Percentiles rank a stretch among this genome's conserved stretches.
These are phyloP conservation scores for Peromyscus nudipes DNA, from an alignment of 2,797 vertebrate species.

Conservation along the genomic window DNA sequence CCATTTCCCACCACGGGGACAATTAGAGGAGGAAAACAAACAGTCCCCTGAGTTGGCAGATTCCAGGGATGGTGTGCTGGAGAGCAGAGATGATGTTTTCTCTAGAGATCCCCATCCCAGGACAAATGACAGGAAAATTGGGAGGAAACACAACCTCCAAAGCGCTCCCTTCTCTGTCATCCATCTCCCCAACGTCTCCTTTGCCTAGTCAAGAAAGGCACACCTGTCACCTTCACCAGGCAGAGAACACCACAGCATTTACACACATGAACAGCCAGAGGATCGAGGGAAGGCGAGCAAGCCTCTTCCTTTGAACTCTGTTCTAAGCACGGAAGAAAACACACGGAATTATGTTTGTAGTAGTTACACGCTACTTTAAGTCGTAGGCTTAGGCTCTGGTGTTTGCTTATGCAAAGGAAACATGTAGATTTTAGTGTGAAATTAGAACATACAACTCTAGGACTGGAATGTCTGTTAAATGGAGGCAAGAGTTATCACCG, in stretches of 20 bases:
- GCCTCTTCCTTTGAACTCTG: background rate
- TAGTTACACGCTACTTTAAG: conserved; percentile 20
- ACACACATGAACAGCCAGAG: background rate
- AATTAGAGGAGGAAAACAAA: conserved; percentile 65
- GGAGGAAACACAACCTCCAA: background rate
- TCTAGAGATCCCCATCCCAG: background rate
- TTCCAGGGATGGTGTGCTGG: conserved; percentile 7
- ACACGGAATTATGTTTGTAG: conserved; percentile 37
- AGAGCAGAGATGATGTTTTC: background rate
- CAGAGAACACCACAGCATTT: background rate
- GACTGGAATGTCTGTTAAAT: background rate
- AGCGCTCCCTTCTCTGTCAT: background rate
- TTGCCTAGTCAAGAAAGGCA: background rate
- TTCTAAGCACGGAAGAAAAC: conserved; percentile 51
- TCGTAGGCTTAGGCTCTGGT: conserved; percentile 3
- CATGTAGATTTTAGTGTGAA: background rate
- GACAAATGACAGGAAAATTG: background rate
- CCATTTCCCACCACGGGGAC: conserved; percentile 66
- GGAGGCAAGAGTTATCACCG: background rate
- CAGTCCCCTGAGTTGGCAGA: conserved; percentile 43
- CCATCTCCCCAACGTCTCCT: background rate
- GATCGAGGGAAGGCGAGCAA: background rate
- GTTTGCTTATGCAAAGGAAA: background rate
- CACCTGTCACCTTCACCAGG: background rate
- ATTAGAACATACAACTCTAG: background rate